phyloP scores from a whole-genome alignment of 2,113 vertebrate genomes.

The Macquaria ambigua region DNA sequence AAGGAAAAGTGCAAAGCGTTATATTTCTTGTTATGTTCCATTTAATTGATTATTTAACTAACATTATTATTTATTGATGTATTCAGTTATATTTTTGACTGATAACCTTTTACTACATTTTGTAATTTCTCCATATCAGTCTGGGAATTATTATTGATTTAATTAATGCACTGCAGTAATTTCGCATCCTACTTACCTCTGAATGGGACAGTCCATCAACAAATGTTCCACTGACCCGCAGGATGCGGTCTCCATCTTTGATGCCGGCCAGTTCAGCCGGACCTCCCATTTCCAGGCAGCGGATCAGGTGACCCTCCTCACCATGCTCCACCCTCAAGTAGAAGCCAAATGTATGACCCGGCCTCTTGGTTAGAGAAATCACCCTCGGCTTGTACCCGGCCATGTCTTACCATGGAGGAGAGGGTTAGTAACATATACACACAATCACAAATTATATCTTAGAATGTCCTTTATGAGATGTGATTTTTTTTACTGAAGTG shows the following conservation, averaged over 20 bases:
- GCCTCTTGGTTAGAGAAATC: conserved; percentile 88
- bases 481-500: background rate
- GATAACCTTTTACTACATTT: background rate
- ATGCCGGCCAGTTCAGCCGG: conserved; percentile 90
- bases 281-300: conserved; percentile 87
- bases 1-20: background rate
- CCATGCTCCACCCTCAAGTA: conserved; percentile 90
- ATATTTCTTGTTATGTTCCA: background rate
- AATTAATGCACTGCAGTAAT: conserved; percentile 8
- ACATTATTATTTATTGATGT: background rate
- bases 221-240: conserved; percentile 90
- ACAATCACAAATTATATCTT: conserved; percentile 1
- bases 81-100: background rate
- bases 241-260: conserved; percentile 92
- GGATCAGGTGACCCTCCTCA: conserved; percentile 90
- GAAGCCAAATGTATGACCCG: conserved; percentile 90
- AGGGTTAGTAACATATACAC: background rate
- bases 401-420: conserved; percentile 84
- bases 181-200: conserved; percentile 81
- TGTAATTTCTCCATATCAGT: background rate
- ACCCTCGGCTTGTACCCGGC: conserved; percentile 84
- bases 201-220: conserved; percentile 89
- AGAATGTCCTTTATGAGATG: background rate
- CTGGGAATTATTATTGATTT: conserved; percentile 12
- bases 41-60: background rate